Percentiles rank a stretch among this genome's conserved stretches.
phyloP scores from a whole-genome alignment of 2,888 invertebrate genomes.

The Leptopilina myrica region DNA sequence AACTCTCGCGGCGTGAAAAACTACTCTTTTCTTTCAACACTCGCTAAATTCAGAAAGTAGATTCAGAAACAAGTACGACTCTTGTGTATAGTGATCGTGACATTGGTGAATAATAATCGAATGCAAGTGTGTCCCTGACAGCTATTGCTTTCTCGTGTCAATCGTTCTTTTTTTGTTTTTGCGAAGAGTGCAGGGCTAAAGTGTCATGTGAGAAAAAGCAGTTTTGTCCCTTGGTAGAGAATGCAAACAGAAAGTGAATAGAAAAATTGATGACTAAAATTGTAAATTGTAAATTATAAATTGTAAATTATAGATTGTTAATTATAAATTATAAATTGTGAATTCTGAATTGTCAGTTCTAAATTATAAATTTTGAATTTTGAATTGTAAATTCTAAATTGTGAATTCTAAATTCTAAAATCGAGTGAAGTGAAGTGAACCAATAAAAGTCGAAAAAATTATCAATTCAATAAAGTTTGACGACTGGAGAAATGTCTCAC shows the following conservation, averaged over 20 bases:
- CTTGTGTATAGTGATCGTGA: slow-evolving; percentile 9
- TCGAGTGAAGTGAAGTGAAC: slow-evolving; percentile 4
- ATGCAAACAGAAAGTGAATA: neutral
- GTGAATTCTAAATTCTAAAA: too few species aligned
- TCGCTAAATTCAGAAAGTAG: neutral
- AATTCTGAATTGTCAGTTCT: too few species aligned
- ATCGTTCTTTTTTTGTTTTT: neutral
- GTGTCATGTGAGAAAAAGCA: neutral
- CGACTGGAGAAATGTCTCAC: neutral
- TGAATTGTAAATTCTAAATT: too few species aligned
- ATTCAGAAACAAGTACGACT: neutral
- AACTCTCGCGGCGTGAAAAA: slow-evolving; percentile 5
- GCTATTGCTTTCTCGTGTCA: neutral
- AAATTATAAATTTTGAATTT: too few species aligned
- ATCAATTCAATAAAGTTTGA: neutral
- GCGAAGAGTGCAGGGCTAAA: neutral
- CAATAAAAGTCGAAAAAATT: neutral
- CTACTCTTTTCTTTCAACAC: slow-evolving; percentile 11
- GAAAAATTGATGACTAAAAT: too few species aligned
- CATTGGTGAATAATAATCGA: slow-evolving; percentile 10
- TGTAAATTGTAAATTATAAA: too few species aligned
- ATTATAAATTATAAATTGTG: too few species aligned
- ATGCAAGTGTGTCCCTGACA: slow-evolving; percentile 24
- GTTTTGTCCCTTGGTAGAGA: too few species aligned
- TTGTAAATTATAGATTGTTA: too few species aligned